A percentile compares a stretch with the other conserved stretches of the same genome.
These are phyloP conservation scores for Pollenia angustigena DNA, from an alignment of 2,888 invertebrate genomes.

Conservation along the genomic window DNA sequence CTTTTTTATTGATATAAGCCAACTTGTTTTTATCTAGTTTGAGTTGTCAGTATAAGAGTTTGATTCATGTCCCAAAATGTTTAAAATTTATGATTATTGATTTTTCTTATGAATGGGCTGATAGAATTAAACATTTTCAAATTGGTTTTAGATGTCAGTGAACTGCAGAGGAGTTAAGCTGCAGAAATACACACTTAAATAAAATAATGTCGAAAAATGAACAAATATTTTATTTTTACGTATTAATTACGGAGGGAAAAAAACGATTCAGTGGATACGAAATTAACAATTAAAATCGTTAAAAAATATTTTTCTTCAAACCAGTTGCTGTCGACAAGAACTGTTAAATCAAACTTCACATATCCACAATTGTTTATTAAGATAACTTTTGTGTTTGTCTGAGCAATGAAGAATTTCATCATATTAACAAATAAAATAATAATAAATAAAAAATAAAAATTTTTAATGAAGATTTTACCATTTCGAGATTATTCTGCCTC, in stretches of 20 bases:
- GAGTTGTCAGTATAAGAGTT: slow-evolving; percentile 69
- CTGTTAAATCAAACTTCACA: no score
- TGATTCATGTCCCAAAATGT: slow-evolving; percentile 25
- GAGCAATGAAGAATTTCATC: no score
- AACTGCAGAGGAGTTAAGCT: slow-evolving; percentile 18
- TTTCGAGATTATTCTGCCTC: no score
- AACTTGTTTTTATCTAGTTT: slow-evolving; percentile 45
- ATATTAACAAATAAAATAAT: no score
- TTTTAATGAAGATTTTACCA: no score
- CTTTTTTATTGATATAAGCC: not conserved
- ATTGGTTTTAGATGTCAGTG: slow-evolving; percentile 57
- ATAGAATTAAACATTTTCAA: not conserved
- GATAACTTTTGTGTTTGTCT: no score
- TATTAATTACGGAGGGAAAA: not conserved
- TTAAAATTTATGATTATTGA: not conserved
- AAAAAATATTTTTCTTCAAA: no score
- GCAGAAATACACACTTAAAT: not conserved
- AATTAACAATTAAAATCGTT: not conserved
- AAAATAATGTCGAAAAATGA: no score
- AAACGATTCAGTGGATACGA: not conserved
- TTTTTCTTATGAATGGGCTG: slow-evolving; percentile 12
- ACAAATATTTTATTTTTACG: not conserved
- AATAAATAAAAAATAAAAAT: no score
- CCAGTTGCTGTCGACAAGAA: no score
- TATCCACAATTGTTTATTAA: no score